Evolutionary conservation across 2,797 vertebrate genomes (phyloP).

Genomic region (Myotis pilosus): DNA sequence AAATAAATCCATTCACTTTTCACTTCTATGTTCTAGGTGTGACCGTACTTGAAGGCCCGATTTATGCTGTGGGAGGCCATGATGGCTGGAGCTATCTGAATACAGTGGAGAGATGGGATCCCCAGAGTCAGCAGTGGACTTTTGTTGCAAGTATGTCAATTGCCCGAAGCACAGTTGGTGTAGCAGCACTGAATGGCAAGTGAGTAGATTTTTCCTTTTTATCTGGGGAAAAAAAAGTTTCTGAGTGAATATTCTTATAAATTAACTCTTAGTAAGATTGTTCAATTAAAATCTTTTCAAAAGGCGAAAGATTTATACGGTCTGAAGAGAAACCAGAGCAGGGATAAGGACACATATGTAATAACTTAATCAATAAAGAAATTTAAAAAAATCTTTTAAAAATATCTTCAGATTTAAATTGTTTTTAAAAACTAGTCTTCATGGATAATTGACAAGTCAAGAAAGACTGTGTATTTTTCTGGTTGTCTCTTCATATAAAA

Average conservation of each 20-base stretch:
- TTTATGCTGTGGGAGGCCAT: constrained; percentile 88
- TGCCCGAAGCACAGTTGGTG: constrained; percentile 87
- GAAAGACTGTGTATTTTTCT: not conserved
- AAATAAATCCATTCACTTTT: not conserved
- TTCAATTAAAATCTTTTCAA: not conserved
- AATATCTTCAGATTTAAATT: not conserved
- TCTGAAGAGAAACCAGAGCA: too few species aligned
- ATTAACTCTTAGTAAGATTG: not conserved
- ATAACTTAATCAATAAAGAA: too few species aligned
- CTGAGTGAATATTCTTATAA: not conserved
- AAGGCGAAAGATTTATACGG: not conserved
- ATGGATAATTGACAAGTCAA: not conserved
- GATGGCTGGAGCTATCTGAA: constrained; percentile 89
- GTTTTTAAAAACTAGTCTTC: not conserved
- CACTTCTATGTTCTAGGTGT: constrained; percentile 81
- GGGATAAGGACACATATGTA: too few species aligned
- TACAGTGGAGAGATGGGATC: constrained; percentile 88
- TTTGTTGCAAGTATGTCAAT: constrained; percentile 89
- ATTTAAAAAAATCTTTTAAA: not conserved
- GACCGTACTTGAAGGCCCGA: constrained; percentile 87
- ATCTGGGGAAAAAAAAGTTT: not conserved
- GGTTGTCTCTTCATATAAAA: not conserved
- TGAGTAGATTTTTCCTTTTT: constrained; percentile 79
- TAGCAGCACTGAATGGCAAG: constrained; percentile 88
- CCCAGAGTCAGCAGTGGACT: constrained; percentile 87